These are phyloP conservation scores for Dryobota labecula DNA, from an alignment of 2,888 invertebrate species.

Conservation along the genomic window DNA sequence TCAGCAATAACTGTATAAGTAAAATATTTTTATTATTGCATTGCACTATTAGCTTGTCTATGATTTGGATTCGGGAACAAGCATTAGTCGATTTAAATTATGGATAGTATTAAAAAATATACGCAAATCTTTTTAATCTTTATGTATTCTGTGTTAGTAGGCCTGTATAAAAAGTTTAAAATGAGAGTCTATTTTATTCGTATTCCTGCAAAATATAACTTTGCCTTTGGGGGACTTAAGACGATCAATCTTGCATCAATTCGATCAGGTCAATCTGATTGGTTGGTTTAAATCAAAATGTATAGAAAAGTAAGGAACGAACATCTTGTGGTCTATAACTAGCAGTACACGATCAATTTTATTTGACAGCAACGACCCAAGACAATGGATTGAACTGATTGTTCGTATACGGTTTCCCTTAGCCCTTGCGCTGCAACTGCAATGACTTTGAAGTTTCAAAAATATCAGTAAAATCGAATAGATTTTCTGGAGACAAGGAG, in stretches of 20 bases:
- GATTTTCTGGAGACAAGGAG: too few species aligned
- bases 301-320: not conserved
- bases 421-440: too few species aligned
- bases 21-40: not conserved
- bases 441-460: too few species aligned
- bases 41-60: conserved; percentile 6
- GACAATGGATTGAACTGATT: not conserved
- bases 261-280: not conserved
- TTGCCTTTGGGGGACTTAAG: too few species aligned
- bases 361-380: not conserved
- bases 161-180: not conserved
- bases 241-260: not conserved
- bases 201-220: not conserved
- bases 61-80: not conserved
- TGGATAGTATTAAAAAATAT: not conserved
- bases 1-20: not conserved
- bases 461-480: too few species aligned
- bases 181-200: not conserved
- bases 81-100: conserved; percentile 21
- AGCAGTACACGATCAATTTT: not conserved
- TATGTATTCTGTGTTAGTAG: too few species aligned
- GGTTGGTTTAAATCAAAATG: not conserved
- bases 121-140: not conserved
- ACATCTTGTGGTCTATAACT: not conserved
- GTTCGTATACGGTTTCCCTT: too few species aligned